These are phyloP conservation scores for Kuschelorhynchus macadamiae DNA, from an alignment of 2,888 invertebrate species.

Conservation along the genomic window DNA sequence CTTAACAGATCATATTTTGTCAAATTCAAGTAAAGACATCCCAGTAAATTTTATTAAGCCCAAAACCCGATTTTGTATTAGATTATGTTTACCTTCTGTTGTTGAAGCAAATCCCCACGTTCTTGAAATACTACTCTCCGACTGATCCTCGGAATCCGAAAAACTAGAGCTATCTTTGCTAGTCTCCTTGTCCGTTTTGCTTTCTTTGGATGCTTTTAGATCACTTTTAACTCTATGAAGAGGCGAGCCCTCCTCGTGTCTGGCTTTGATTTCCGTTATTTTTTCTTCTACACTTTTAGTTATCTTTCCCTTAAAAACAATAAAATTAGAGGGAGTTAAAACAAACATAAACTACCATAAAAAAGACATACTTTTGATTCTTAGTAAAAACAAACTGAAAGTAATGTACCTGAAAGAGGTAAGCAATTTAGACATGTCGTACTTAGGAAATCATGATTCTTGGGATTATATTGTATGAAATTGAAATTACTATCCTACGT, in stretches of 20 bases:
- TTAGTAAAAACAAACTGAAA: too few relatives aligned
- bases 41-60: too few relatives aligned
- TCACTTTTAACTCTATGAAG: slow-evolving; percentile 45
- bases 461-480: too few relatives aligned
- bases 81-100: slow-evolving; percentile 65
- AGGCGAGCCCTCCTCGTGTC: slow-evolving; percentile 63
- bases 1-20: too few relatives aligned
- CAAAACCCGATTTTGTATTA: too few relatives aligned
- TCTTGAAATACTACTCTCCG: slow-evolving; percentile 67
- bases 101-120: slow-evolving; percentile 67
- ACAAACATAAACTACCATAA: too few relatives aligned
- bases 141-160: slow-evolving; percentile 76
- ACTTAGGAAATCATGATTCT: too few relatives aligned
- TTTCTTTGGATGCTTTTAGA: slow-evolving; percentile 16
- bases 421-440: background rate
- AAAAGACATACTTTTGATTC: too few relatives aligned
- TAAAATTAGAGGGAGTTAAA: too few relatives aligned
- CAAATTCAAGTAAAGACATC: too few relatives aligned
- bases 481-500: too few relatives aligned
- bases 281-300: slow-evolving; percentile 85
- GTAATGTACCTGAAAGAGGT: too few relatives aligned
- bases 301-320: slow-evolving; percentile 73
- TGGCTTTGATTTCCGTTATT: slow-evolving; percentile 76
- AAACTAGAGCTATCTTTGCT: slow-evolving; percentile 71
- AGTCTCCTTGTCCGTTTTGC: slow-evolving; percentile 24